These are phyloP conservation scores for Pterostichus niger DNA, from an alignment of 2,888 invertebrate species.

Conservation along the genomic window DNA sequence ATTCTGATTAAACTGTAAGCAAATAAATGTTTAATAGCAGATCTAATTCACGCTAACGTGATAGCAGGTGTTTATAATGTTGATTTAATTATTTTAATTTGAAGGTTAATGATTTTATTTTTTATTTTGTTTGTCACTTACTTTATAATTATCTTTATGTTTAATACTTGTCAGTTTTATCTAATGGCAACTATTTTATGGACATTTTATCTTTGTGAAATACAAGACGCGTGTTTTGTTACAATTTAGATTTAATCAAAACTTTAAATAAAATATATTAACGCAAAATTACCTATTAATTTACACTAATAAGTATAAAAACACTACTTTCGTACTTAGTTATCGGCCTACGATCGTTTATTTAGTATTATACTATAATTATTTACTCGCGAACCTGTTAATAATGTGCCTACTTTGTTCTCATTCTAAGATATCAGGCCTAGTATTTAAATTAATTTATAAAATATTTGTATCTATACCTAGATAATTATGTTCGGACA, in stretches of 20 bases:
- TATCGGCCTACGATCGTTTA: slow-evolving; percentile 42
- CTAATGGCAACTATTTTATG: slow-evolving; percentile 41
- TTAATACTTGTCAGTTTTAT: slow-evolving; percentile 30
- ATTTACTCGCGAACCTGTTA: slow-evolving; percentile 22
- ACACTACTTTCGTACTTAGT: slow-evolving; percentile 10
- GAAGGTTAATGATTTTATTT: slow-evolving; percentile 38
- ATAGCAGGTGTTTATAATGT: slow-evolving; percentile 19
- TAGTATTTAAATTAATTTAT: slow-evolving; percentile 23
- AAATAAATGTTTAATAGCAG: slow-evolving; percentile 38
- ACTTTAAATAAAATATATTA: slow-evolving; percentile 44
- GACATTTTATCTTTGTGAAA: slow-evolving; percentile 42
- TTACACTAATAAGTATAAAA: slow-evolving; percentile 52
- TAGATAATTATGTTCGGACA: not conserved
- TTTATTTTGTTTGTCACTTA: slow-evolving; percentile 4
- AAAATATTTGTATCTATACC: slow-evolving; percentile 33
- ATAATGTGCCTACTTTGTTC: slow-evolving; percentile 8
- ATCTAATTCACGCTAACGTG: not conserved
- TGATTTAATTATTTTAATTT: not conserved
- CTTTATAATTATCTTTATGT: slow-evolving; percentile 30
- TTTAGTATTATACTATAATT: slow-evolving; percentile 37
- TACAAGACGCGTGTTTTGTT: slow-evolving; percentile 34
- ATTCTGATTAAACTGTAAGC: slow-evolving; percentile 29
- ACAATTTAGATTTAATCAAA: slow-evolving; percentile 56
- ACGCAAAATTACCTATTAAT: slow-evolving; percentile 49
- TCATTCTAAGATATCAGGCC: not conserved